Conservation (phyloP, 2,797 vertebrate species). For the Myripristis jacobus region DNA sequence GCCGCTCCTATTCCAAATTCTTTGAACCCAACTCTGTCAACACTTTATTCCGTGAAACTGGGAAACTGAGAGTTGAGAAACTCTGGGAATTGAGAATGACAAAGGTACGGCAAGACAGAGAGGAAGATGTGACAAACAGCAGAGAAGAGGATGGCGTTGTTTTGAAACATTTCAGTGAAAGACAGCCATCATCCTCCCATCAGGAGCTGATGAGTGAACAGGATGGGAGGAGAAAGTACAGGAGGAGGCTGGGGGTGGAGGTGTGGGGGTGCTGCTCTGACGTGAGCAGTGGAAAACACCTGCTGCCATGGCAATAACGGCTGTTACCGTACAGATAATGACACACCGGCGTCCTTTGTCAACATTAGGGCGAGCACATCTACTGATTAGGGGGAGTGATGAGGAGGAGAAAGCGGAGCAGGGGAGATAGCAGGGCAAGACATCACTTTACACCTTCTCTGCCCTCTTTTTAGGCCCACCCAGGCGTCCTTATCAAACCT, state of each 20-base stretch:
- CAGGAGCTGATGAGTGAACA: conserved; percentile 19
- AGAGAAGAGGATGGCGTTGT: background rate
- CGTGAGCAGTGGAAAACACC: conserved; percentile 35
- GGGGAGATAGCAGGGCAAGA: conserved; percentile 34
- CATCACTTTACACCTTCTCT: conserved; percentile 29
- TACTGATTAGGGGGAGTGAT: conserved; percentile 28
- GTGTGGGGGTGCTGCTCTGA: conserved; percentile 2
- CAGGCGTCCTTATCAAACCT: conserved; percentile 49
- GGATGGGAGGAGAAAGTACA: background rate
- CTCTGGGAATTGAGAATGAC: background rate
- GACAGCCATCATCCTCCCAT: conserved; percentile 9
- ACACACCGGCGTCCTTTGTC: conserved; percentile 60
- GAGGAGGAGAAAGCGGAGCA: conserved; percentile 27
- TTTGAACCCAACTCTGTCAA: no score
- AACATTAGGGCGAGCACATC: conserved; percentile 63
- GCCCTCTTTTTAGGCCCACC: conserved; percentile 23
- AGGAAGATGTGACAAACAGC: background rate
- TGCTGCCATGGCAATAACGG: conserved; percentile 28
- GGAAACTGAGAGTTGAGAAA: background rate
- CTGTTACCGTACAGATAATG: conserved; percentile 68
- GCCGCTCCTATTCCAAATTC: no score
- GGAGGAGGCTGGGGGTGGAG: background rate
- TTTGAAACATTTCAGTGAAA: background rate
- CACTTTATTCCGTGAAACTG: no score
- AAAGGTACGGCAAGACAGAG: background rate